These are phyloP conservation scores for Riptortus pedestris DNA, from an alignment of 1,140 invertebrate genomes.

Conservation along the genomic window DNA sequence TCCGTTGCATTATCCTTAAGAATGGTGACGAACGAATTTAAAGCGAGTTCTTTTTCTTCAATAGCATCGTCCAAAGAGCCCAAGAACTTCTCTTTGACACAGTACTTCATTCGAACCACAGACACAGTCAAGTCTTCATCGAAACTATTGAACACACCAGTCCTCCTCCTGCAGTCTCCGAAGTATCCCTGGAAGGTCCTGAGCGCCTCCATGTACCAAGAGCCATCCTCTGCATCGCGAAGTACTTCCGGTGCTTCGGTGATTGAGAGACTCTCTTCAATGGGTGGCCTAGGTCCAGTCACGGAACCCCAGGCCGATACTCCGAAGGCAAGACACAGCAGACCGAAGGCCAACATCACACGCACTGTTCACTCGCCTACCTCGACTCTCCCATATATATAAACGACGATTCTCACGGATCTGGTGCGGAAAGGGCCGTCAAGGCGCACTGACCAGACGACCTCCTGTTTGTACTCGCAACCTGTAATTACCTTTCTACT, in stretches of 20 bases:
- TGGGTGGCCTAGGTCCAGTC: neutral
- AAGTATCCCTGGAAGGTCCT: neutral
- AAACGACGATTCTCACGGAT: neutral
- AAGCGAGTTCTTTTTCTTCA: neutral
- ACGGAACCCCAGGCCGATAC: neutral
- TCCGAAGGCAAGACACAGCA: neutral
- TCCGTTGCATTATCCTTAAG: neutral
- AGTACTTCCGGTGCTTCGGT: neutral
- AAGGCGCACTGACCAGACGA: neutral
- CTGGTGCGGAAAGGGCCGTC: constrained; percentile 11
- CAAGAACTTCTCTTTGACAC: neutral
- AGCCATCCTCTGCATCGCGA: neutral
- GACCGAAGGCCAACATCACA: neutral
- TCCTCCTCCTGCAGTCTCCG: neutral
- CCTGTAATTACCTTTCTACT: too few species aligned
- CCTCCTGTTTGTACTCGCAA: neutral
- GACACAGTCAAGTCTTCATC: neutral
- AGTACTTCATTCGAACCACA: neutral
- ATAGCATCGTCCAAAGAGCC: neutral
- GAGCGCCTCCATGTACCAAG: neutral
- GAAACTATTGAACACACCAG: neutral
- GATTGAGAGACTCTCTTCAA: neutral
- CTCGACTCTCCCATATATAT: neutral
- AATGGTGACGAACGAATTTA: neutral
- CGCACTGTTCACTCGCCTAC: neutral